Evolutionary conservation across 2,888 invertebrate genomes (phyloP).

Genomic region (Taphrorychus bicolor): DNA sequence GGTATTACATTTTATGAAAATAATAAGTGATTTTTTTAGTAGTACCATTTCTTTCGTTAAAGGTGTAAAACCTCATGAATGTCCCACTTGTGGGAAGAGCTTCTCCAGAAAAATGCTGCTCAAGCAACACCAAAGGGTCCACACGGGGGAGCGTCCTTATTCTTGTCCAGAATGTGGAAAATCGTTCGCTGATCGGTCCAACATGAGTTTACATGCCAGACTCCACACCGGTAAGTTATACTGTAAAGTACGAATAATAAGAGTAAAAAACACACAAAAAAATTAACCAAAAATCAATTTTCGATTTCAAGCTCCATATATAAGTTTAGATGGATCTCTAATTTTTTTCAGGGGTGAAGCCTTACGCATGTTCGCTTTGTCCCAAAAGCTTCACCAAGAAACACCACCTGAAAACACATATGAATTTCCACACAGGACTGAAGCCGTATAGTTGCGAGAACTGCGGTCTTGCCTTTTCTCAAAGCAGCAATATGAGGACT

Average conservation of each 20-base stretch:
- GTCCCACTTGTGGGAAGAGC: conserved; percentile 79
- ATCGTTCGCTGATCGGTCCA: conserved; percentile 83
- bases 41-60: conserved; percentile 21
- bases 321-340: background rate
- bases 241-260: too few relatives aligned
- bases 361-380: conserved; percentile 71
- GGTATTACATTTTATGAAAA: background rate
- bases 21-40: background rate
- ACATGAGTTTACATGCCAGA: conserved; percentile 83
- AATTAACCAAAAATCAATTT: background rate
- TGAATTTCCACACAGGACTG: conserved; percentile 84
- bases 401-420: conserved; percentile 83
- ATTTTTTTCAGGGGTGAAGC: conserved; percentile 70
- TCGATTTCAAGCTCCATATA: too few relatives aligned
- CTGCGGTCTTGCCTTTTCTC: conserved; percentile 80
- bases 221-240: conserved; percentile 70
- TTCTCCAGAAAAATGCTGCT: conserved; percentile 85
- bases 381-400: conserved; percentile 86
- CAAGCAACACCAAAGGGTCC: conserved; percentile 83
- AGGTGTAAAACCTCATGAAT: conserved; percentile 80
- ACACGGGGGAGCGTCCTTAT: conserved; percentile 83
- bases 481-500: conserved; percentile 87
- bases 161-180: conserved; percentile 82
- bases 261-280: background rate
- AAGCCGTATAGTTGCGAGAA: conserved; percentile 79